Conservation (phyloP, 92 coral and sea anemone genomes). For the Heteractis magnifica region DNA sequence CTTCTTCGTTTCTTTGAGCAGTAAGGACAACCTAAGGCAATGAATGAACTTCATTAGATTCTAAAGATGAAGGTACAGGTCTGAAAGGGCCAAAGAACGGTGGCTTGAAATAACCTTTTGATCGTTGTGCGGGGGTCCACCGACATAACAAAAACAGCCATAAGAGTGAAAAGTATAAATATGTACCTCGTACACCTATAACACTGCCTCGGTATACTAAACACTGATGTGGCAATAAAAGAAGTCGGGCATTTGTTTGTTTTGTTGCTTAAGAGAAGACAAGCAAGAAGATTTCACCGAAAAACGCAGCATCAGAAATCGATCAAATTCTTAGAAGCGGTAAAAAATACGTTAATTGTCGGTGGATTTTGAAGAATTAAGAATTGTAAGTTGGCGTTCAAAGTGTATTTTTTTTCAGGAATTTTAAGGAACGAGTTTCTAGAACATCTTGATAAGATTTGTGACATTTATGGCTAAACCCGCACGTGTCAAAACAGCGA, state of each 20-base stretch:
- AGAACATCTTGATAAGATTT: not conserved
- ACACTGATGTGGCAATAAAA: not conserved
- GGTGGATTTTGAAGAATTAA: too few relatives aligned
- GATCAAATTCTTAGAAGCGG: not conserved
- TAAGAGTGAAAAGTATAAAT: not conserved
- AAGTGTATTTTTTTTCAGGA: not conserved
- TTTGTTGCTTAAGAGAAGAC: not conserved
- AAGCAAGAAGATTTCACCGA: not conserved
- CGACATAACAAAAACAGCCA: not conserved
- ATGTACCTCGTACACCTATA: not conserved
- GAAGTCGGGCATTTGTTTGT: not conserved
- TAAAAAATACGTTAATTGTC: not conserved
- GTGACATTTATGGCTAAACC: not conserved
- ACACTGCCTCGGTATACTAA: not conserved
- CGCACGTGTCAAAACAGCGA: not conserved
- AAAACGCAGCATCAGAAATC: not conserved
- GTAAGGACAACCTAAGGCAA: slow-evolving; percentile 10
- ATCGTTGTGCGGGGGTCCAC: not conserved
- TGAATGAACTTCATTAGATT: not conserved
- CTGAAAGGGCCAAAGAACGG: not conserved
- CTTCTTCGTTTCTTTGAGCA: not conserved
- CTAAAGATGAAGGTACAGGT: not conserved
- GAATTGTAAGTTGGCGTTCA: not conserved
- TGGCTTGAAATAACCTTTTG: not conserved
- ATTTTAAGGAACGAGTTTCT: not conserved